Evolutionary conservation across 2,113 vertebrate genomes (phyloP).

Genomic region (Prinia subflava): DNA sequence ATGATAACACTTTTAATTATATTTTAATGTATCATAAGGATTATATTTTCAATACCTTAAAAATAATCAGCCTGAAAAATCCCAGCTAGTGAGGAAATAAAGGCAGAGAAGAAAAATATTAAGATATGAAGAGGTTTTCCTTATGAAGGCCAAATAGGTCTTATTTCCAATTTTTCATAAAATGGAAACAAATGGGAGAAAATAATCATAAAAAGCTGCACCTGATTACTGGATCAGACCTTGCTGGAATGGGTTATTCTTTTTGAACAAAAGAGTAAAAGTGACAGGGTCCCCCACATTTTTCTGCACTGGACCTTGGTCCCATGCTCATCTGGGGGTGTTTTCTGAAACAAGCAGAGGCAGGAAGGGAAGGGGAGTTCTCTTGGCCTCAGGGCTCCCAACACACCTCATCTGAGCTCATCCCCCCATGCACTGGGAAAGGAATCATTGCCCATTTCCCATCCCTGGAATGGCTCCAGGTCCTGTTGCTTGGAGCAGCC

Average conservation of each 20-base stretch:
- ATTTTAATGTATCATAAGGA: not conserved
- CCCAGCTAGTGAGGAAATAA: not conserved
- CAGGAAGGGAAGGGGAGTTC: not conserved
- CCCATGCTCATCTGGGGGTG: not conserved
- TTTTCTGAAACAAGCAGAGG: not conserved
- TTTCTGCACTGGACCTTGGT: not conserved
- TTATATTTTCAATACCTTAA: constrained; percentile 32
- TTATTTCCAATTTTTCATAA: not conserved
- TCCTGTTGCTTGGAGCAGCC: not conserved
- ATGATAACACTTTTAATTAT: constrained; percentile 28
- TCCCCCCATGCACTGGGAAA: fast-evolving
- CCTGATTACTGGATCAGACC: not conserved
- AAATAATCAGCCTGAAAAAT: constrained; percentile 26
- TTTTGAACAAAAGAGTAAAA: not conserved
- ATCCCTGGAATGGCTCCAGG: not conserved
- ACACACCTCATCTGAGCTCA: too few relatives aligned
- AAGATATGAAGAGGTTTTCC: not conserved
- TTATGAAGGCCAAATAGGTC: not conserved
- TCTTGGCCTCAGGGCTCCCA: not conserved
- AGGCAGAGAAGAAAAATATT: constrained; percentile 6
- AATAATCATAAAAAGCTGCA: not conserved
- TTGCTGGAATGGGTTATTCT: not conserved
- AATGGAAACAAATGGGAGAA: not conserved
- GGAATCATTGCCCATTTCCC: not conserved
- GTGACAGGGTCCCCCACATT: fast-evolving